Percentiles rank a stretch among this genome's conserved stretches.
phyloP scores from a whole-genome alignment of 2,888 invertebrate genomes.

The Arctia plantaginis region DNA sequence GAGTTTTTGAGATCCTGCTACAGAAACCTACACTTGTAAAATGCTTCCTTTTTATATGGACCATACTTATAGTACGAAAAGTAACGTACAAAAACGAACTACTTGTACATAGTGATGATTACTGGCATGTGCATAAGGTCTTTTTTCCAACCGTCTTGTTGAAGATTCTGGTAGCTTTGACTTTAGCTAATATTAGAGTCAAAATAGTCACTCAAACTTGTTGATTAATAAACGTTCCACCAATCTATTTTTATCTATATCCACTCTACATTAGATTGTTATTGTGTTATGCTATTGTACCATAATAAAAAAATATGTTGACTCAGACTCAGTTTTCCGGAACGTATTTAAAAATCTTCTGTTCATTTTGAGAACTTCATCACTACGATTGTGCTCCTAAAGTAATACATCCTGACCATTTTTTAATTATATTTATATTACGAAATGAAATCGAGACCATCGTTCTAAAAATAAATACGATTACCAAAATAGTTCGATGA shows the following conservation, averaged over 20 bases:
- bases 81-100: not conserved
- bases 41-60: not conserved
- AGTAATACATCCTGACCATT: not conserved
- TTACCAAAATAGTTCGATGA: constrained; percentile 2
- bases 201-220: not conserved
- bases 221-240: not conserved
- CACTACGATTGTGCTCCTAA: not conserved
- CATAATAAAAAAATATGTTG: too few relatives aligned
- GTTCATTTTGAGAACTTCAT: not conserved
- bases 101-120: not conserved
- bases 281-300: too few relatives aligned
- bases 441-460: not conserved
- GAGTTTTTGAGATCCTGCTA: not conserved
- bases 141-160: not conserved
- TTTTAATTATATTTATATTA: not conserved
- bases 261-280: too few relatives aligned
- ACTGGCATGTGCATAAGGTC: too few relatives aligned
- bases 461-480: not conserved
- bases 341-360: too few relatives aligned
- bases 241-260: not conserved
- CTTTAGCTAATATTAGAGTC: not conserved
- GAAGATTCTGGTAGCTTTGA: not conserved
- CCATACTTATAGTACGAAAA: not conserved
- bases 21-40: not conserved
- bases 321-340: too few relatives aligned